A percentile compares a stretch with the other conserved stretches of the same genome.
phyloP scores from a whole-genome alignment of 1,140 invertebrate genomes.

The Diuraphis noxia region DNA sequence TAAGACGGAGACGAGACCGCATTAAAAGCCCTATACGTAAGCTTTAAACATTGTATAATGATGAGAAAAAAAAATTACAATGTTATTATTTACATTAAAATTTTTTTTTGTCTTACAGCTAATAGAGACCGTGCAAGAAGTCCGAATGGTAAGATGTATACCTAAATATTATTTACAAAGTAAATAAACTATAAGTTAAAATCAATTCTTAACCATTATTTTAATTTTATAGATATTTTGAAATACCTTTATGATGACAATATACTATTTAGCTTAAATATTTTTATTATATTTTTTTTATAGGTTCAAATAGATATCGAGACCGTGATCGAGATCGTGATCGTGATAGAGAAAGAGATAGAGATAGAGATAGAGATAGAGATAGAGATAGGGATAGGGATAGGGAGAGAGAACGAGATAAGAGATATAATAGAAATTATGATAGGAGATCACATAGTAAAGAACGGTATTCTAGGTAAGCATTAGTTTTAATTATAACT shows the following conservation, averaged over 20 bases:
- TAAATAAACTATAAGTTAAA: not conserved
- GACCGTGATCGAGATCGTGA: slow-evolving; percentile 58
- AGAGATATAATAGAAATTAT: slow-evolving; percentile 55
- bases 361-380: slow-evolving; percentile 60
- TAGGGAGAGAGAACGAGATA: slow-evolving; percentile 57
- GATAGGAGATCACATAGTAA: slow-evolving; percentile 40
- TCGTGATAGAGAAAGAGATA: slow-evolving; percentile 60
- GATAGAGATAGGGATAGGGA: slow-evolving; percentile 56
- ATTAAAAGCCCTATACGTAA: slow-evolving; percentile 47
- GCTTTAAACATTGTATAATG: not conserved
- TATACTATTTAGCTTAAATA: not conserved
- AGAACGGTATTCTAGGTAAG: slow-evolving; percentile 55
- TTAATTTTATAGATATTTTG: not conserved
- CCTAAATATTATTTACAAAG: not conserved
- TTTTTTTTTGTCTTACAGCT: slow-evolving; percentile 21
- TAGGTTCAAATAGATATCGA: slow-evolving; percentile 52
- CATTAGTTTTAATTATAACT: slow-evolving; percentile 40
- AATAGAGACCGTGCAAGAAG: slow-evolving; percentile 42
- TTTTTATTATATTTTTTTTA: not conserved
- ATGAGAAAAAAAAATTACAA: too few species aligned
- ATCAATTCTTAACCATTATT: not conserved
- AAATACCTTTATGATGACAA: not conserved
- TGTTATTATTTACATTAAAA: not conserved
- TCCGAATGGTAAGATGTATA: slow-evolving; percentile 7
- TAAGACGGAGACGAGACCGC: slow-evolving; percentile 32